phyloP scores from a whole-genome alignment of 2,888 invertebrate genomes.

The Ectemnius continuus region DNA sequence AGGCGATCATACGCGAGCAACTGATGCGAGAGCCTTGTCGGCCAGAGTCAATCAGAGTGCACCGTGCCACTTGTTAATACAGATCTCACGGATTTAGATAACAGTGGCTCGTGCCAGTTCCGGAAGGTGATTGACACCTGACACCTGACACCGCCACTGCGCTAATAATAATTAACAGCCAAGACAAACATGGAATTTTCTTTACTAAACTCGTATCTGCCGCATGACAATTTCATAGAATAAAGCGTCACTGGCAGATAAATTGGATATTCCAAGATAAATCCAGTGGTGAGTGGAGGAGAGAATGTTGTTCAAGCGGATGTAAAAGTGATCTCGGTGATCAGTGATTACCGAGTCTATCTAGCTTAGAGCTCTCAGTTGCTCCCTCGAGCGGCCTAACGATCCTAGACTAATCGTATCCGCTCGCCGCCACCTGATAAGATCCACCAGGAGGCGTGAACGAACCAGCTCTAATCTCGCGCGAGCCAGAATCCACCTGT shows the following conservation, averaged over 20 bases:
- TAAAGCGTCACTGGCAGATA: background rate
- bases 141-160: too few species aligned
- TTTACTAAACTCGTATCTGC: background rate
- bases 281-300: too few species aligned
- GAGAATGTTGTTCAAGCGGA: conserved; percentile 16
- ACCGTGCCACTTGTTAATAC: background rate
- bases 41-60: conserved; percentile 23
- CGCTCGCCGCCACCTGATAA: conserved; percentile 23
- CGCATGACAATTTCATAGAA: background rate
- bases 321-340: too few species aligned
- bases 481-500: background rate
- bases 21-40: background rate
- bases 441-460: conserved; percentile 7
- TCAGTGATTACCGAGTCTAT: too few species aligned
- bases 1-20: conserved; percentile 17
- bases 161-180: too few species aligned
- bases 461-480: background rate
- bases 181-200: background rate
- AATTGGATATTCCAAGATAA: background rate
- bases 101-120: too few species aligned
- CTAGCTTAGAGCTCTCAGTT: background rate
- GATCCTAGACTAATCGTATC: conserved; percentile 45
- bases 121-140: too few species aligned
- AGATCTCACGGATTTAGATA: too few species aligned
- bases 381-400: conserved; percentile 36